Evolutionary conservation across 2,888 invertebrate species (phyloP), one percentile per base, ranked within the genome.

Genomic region (Polyommatus iphigenia): DNA sequence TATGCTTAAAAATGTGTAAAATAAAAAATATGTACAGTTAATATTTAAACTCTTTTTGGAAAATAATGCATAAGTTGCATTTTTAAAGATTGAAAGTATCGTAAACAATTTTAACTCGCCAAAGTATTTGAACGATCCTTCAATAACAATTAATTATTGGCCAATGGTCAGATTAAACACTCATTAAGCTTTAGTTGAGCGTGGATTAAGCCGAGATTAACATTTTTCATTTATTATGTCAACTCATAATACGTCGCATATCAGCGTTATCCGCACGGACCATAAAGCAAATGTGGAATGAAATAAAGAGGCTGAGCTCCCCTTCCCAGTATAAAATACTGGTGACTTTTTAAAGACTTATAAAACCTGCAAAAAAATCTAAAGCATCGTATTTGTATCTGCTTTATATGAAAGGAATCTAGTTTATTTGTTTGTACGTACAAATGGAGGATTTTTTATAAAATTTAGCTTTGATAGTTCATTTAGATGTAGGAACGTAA

Each of bases 151-250:
- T 73, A 46, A 72, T 72, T 46, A 72, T 72, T 46, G 46, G 41
- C 72, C 41, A 72, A 46, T 46, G 46, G 41, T 46, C 73, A 24
- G 73, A 73, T 73, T 41, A 73, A 73, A 73, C 73, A 41, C 46
- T 36, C 72, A 36, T n/a, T 73, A 46, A 73, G 46, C 73, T 73
- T 73, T 41, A 73, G 36, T 20, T 73, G 46, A 73, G 73, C 73
- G 24, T 15, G 73, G 73, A 41, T 73, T 46, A 73, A 73, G 41
- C 3, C 73, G 41, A 73, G 73, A 73, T 73, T 20, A 73, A 41
- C 73, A 73, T 73, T 73, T 73, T 73, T 73, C 73, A 73, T 73
- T 46, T 24, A 73, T 73, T 46, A 46, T 73, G 46, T 73, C 73
- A 24, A 73, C 73, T 73, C 41, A 41, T 73, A 73, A 46, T 73